phyloP scores from a whole-genome alignment of 2,797 vertebrate species.

The Danio aesculapii region DNA sequence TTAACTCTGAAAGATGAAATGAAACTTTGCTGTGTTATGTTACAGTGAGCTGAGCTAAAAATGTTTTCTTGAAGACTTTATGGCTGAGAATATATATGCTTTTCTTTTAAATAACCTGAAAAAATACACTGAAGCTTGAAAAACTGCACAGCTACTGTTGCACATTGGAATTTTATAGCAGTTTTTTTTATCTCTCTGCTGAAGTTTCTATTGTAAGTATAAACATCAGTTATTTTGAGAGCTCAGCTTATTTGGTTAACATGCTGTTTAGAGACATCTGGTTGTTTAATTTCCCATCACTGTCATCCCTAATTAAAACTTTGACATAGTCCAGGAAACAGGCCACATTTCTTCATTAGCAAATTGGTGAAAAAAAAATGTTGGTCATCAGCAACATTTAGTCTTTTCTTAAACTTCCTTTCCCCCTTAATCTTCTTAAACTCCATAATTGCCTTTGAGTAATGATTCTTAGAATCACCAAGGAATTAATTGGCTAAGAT shows the following conservation, averaged over 20 bases:
- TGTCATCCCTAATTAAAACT: slow-evolving; percentile 62
- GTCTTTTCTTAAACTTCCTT: neutral
- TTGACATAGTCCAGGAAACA: slow-evolving; percentile 51
- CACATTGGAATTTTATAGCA: neutral
- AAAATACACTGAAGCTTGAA: neutral
- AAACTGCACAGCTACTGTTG: neutral
- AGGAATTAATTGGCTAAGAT: neutral
- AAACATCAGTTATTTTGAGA: slow-evolving; percentile 70
- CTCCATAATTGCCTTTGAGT: neutral
- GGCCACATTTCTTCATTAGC: slow-evolving; percentile 46
- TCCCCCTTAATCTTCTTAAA: neutral
- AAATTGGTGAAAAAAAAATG: slow-evolving; percentile 24
- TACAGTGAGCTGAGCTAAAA: slow-evolving; percentile 4
- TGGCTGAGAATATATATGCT: neutral
- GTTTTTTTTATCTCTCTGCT: neutral
- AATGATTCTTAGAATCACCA: slow-evolving; percentile 1
- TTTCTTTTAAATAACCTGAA: slow-evolving; percentile 16
- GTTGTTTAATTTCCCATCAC: slow-evolving; percentile 51
- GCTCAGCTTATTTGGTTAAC: slow-evolving; percentile 55
- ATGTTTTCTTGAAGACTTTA: slow-evolving; percentile 12
- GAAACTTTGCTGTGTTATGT: slow-evolving; percentile 14
- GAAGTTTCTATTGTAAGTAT: slow-evolving; percentile 58
- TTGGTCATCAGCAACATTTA: slow-evolving; percentile 9
- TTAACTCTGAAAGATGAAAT: slow-evolving; percentile 4
- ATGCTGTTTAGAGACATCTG: slow-evolving; percentile 44